phyloP scores from a whole-genome alignment of 1,140 invertebrate species.

The Chrysopa pallens region DNA sequence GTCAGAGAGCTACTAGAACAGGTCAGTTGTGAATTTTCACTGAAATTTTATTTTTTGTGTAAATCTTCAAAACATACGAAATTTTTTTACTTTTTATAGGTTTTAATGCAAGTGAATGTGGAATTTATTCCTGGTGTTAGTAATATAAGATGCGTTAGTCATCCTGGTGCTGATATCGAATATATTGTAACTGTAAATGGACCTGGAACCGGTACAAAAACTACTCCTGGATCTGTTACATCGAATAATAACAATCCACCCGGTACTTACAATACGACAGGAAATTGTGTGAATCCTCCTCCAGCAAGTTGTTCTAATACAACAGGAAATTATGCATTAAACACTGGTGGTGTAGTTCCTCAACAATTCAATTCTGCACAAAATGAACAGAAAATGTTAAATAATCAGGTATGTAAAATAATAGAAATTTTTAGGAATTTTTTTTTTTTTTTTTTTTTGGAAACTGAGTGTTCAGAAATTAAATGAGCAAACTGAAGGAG shows the following conservation, averaged over 20 bases:
- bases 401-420: no score
- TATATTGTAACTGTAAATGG: slow-evolving; percentile 47
- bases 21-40: slow-evolving; percentile 20
- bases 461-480: no score
- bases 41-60: not conserved
- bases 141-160: slow-evolving; percentile 46
- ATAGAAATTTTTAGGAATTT: no score
- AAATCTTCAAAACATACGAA: not conserved
- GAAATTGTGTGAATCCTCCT: not conserved
- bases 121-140: slow-evolving; percentile 36
- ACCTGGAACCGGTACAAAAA: no score
- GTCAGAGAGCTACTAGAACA: slow-evolving; percentile 61
- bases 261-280: not conserved
- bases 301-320: no score
- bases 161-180: slow-evolving; percentile 48
- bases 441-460: no score
- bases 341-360: no score
- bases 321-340: no score
- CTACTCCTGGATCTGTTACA: slow-evolving; percentile 11
- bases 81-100: not conserved
- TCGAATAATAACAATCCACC: not conserved
- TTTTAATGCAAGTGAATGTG: slow-evolving; percentile 34
- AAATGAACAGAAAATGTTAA: no score
- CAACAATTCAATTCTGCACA: no score
- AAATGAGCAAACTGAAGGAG: no score